Percentiles rank a stretch among this genome's conserved stretches.
These are phyloP conservation scores for Psittacula derbiana DNA, from an alignment of 2,797 vertebrate species.

Conservation along the genomic window DNA sequence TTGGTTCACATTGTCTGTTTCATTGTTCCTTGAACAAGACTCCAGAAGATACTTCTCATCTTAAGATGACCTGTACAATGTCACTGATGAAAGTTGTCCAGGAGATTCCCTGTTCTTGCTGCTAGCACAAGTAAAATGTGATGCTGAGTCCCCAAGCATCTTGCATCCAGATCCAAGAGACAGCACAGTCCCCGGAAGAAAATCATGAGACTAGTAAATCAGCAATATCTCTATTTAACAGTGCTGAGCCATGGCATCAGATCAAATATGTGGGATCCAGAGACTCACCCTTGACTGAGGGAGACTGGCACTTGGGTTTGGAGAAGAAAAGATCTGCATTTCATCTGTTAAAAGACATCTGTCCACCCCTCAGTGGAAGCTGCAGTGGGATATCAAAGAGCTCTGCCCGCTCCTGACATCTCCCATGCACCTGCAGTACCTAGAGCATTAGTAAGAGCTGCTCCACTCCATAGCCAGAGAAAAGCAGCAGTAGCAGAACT, in stretches of 20 bases:
- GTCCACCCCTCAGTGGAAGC: not conserved
- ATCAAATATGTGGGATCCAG: not conserved
- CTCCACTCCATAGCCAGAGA: not conserved
- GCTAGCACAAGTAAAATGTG: not conserved
- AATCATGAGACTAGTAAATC: not conserved
- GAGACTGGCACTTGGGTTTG: not conserved
- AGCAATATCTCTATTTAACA: not conserved
- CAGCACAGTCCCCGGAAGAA: not conserved
- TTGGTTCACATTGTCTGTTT: not conserved
- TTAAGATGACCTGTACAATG: not conserved
- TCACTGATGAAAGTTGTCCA: not conserved
- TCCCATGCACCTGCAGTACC: rapidly evolving
- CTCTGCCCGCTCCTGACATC: not conserved
- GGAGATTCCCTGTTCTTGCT: not conserved
- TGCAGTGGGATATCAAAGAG: not conserved
- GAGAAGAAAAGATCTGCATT: not conserved
- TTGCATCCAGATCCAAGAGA: not conserved
- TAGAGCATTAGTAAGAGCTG: not conserved
- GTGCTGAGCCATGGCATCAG: rapidly evolving
- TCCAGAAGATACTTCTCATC: not conserved
- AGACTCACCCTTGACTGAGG: not conserved
- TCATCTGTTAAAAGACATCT: not conserved
- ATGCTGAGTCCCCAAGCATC: not conserved
- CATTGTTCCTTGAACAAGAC: not conserved
- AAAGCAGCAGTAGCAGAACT: not conserved